These are phyloP conservation scores for Acipenser ruthenus DNA, from an alignment of 2,797 vertebrate species.

Conservation along the genomic window DNA sequence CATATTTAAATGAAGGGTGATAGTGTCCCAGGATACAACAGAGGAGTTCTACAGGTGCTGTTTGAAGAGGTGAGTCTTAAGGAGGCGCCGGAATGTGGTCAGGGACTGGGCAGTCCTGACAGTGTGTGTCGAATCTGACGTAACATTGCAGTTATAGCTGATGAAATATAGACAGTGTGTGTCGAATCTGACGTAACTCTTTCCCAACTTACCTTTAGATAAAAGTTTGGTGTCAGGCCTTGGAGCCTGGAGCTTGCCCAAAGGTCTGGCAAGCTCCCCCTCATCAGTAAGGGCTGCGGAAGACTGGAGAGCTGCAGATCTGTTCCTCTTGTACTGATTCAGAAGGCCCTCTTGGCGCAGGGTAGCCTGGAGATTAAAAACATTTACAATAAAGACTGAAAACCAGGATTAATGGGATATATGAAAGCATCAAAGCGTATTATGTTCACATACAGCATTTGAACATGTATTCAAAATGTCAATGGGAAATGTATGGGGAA, in stretches of 20 bases:
- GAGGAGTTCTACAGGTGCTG: no score
- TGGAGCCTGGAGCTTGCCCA: constrained; percentile 12
- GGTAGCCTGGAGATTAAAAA: constrained; percentile 50
- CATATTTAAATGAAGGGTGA: no score
- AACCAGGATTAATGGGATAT: neutral
- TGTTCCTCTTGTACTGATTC: constrained; percentile 47
- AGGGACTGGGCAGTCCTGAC: no score
- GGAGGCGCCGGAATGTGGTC: no score
- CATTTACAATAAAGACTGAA: constrained; percentile 24
- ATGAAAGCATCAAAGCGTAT: neutral
- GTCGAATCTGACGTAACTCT: no score
- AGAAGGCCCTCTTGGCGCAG: constrained; percentile 53
- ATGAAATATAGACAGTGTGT: no score
- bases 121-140: no score
- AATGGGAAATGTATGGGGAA: neutral
- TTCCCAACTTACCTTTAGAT: constrained; percentile 30
- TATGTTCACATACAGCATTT: constrained; percentile 1
- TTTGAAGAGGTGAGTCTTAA: no score
- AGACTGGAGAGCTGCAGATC: constrained; percentile 31
- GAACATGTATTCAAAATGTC: neutral
- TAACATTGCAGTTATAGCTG: no score
- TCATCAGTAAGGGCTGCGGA: constrained; percentile 23
- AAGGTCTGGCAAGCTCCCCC: constrained; percentile 15
- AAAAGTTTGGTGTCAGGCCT: constrained; percentile 21
- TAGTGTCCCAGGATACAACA: no score